Percentiles rank a stretch among this genome's conserved stretches.
Conservation (phyloP, 1,140 invertebrate genomes). For the Brevipalpus yothersi region DNA sequence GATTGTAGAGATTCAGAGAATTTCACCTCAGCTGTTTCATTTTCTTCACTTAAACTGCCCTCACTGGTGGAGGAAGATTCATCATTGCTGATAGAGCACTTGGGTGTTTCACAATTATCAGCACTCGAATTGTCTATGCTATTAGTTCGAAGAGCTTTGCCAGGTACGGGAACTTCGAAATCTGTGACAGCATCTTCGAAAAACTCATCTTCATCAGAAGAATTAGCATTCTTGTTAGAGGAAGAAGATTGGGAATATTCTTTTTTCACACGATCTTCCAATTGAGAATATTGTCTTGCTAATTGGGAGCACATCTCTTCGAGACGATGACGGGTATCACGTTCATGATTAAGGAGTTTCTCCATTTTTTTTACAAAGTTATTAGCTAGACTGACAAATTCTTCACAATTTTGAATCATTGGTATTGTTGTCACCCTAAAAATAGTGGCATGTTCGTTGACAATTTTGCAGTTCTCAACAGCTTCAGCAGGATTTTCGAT, state of each 20-base stretch:
- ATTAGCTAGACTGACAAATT: constrained; percentile 64
- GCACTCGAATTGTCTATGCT: not conserved
- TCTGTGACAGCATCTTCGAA: constrained; percentile 30
- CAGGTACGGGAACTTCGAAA: constrained; percentile 23
- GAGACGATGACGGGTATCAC: constrained; percentile 71
- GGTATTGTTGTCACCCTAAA: constrained; percentile 81
- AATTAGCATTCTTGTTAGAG: constrained; percentile 1
- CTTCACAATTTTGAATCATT: constrained; percentile 78
- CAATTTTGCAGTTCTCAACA: constrained; percentile 38
- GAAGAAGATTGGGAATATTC: constrained; percentile 9
- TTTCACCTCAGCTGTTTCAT: too few relatives aligned
- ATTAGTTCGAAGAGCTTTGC: constrained; percentile 15
- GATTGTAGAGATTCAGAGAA: too few relatives aligned
- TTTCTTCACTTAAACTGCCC: too few relatives aligned
- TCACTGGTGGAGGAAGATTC: too few relatives aligned
- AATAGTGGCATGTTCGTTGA: constrained; percentile 66
- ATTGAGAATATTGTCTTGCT: constrained; percentile 75
- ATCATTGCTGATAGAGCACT: too few relatives aligned
- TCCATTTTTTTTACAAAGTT: constrained; percentile 69
- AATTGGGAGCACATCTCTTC: constrained; percentile 94
- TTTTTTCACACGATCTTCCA: constrained; percentile 47
- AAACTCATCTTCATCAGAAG: constrained; percentile 64
- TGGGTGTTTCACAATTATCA: too few relatives aligned
- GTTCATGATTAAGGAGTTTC: constrained; percentile 69
- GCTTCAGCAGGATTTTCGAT: constrained; percentile 32